Evolutionary conservation across 2,113 vertebrate genomes (phyloP).

Genomic region (Panthera leo): DNA sequence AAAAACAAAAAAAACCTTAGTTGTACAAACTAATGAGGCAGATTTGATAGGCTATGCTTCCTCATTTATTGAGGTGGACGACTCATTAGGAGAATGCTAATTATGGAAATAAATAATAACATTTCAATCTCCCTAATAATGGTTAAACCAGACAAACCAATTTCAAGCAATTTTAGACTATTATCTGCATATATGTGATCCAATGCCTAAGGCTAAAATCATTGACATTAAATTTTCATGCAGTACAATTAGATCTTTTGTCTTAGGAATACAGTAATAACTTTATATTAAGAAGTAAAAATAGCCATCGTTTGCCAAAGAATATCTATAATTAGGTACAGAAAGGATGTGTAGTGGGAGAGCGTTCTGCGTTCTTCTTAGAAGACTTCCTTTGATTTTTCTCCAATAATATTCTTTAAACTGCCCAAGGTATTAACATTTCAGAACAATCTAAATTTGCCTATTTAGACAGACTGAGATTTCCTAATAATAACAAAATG

Average conservation of each 20-base stretch:
- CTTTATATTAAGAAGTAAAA: slow-evolving; percentile 1
- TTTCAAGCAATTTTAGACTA: neutral
- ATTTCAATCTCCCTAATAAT: neutral
- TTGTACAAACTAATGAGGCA: neutral
- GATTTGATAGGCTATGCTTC: neutral
- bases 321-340: neutral
- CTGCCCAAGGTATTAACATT: neutral
- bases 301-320: neutral
- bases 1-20: neutral
- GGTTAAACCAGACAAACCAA: neutral
- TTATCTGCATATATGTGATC: neutral
- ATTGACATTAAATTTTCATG: neutral
- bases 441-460: neutral
- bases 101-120: slow-evolving; percentile 3
- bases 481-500: neutral
- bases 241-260: neutral
- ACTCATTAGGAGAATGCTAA: neutral
- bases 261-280: neutral
- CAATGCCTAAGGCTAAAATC: neutral
- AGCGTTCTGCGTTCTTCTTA: neutral
- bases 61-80: neutral
- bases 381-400: neutral
- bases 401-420: neutral
- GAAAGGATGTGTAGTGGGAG: neutral
- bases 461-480: neutral